Evolutionary conservation across 2,888 invertebrate species (phyloP).

Genomic region (Brassicogethes aeneus): DNA sequence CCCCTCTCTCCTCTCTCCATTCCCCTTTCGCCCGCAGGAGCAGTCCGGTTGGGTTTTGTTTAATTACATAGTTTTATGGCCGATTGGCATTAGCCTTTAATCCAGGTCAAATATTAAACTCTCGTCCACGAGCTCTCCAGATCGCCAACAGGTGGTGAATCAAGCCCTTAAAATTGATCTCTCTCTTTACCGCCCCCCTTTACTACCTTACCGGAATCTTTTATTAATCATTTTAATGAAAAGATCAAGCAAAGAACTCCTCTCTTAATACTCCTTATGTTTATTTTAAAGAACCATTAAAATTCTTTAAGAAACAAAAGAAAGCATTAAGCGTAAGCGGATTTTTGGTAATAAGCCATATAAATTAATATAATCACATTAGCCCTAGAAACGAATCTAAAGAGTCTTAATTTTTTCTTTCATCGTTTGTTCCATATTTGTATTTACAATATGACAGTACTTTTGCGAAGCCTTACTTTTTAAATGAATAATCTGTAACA

Average conservation of each 20-base stretch:
- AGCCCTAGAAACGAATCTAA: conserved; percentile 23
- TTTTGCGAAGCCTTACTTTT: background rate
- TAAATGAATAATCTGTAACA: background rate
- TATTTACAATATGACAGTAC: background rate
- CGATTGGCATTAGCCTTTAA: conserved; percentile 6
- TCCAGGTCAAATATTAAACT: conserved; percentile 15
- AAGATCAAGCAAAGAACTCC: too few species aligned
- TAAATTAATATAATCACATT: conserved; percentile 34
- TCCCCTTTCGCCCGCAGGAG: background rate
- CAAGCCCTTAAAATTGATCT: too few species aligned
- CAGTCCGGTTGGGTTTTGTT: conserved; percentile 2
- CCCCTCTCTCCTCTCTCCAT: background rate
- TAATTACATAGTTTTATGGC: background rate
- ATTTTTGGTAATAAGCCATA: conserved; percentile 36
- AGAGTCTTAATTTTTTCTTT: conserved; percentile 31
- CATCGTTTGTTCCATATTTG: conserved; percentile 21
- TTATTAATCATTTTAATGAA: too few species aligned
- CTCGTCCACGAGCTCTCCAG: conserved; percentile 5
- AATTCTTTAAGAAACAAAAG: conserved; percentile 28
- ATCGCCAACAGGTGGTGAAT: conserved; percentile 21
- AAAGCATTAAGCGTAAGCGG: conserved; percentile 29
- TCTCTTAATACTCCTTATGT: too few species aligned
- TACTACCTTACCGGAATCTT: too few species aligned
- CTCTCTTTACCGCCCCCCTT: too few species aligned
- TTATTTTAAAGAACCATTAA: conserved; percentile 14